phyloP scores from a whole-genome alignment of 2,797 vertebrate genomes.

The Gadopsis marmoratus region DNA sequence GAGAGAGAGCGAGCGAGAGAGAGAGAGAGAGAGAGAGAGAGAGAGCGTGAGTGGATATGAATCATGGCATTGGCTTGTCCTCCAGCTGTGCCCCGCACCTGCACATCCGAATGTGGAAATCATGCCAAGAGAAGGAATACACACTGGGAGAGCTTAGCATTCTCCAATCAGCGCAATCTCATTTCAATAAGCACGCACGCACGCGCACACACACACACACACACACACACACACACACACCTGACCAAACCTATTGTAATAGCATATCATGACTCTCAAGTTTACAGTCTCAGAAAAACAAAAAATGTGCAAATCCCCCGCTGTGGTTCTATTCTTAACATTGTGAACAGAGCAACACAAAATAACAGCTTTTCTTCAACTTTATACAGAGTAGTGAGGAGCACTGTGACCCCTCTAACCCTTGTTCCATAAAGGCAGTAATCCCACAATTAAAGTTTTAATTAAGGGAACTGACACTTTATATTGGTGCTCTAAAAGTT shows the following conservation, averaged over 20 bases:
- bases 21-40: background rate
- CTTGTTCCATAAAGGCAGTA: constrained; percentile 79
- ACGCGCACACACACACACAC: constrained; percentile 21
- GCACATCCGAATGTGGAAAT: constrained; percentile 71
- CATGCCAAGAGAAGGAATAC: constrained; percentile 61
- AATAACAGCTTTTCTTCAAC: constrained; percentile 75
- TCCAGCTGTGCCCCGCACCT: constrained; percentile 82
- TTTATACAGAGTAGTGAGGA: constrained; percentile 64
- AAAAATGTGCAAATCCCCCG: constrained; percentile 68
- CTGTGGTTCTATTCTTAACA: constrained; percentile 52
- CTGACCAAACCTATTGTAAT: constrained; percentile 37
- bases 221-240: constrained; percentile 33
- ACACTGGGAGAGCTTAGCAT: constrained; percentile 46
- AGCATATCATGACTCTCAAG: constrained; percentile 63
- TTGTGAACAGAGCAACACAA: constrained; percentile 70
- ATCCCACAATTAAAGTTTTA: constrained; percentile 88
- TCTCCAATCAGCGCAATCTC: constrained; percentile 54
- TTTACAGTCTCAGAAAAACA: constrained; percentile 75
- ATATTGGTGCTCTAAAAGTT: constrained; percentile 78
- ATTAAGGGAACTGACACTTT: constrained; percentile 88
- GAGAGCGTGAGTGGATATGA: constrained; percentile 63
- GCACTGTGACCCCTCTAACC: constrained; percentile 74
- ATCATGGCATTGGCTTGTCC: constrained; percentile 75
- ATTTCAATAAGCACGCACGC: constrained; percentile 44
- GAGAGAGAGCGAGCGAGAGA: constrained; percentile 1